These are phyloP conservation scores for Tortrix viridana DNA, from an alignment of 2,888 invertebrate genomes.

Conservation along the genomic window DNA sequence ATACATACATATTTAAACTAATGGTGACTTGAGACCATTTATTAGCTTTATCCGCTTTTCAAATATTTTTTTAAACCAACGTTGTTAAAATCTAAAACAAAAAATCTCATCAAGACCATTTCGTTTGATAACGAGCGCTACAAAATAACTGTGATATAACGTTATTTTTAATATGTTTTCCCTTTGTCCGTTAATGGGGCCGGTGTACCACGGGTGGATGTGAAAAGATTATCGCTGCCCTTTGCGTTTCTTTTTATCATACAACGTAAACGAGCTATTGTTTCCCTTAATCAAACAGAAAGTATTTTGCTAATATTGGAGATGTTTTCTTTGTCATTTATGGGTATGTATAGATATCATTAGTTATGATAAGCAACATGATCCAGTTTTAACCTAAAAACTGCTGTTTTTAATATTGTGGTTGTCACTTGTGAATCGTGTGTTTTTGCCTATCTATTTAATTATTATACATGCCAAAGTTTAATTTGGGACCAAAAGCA, in stretches of 20 bases:
- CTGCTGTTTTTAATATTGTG: too few relatives aligned
- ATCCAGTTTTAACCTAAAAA: too few relatives aligned
- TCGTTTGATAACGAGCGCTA: not conserved
- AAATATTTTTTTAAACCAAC: not conserved
- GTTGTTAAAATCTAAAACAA: not conserved
- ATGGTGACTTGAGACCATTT: too few relatives aligned
- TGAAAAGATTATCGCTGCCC: conserved; percentile 36
- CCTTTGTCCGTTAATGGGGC: conserved; percentile 41
- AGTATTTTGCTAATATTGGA: conserved; percentile 9
- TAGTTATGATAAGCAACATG: too few relatives aligned
- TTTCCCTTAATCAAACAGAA: conserved; percentile 23
- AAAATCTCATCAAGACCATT: not conserved
- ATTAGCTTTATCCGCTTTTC: not conserved
- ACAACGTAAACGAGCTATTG: conserved; percentile 30
- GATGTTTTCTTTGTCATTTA: conserved; percentile 9
- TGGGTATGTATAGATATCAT: not conserved
- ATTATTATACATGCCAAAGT: too few relatives aligned
- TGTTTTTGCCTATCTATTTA: too few relatives aligned
- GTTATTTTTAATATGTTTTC: conserved; percentile 39
- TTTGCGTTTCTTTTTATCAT: conserved; percentile 18
- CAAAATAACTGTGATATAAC: conserved; percentile 13
- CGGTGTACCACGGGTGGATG: conserved; percentile 28
- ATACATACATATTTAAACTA: too few relatives aligned
- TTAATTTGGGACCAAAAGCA: too few relatives aligned
- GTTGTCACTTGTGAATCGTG: too few relatives aligned